A percentile compares a stretch with the other conserved stretches of the same genome.
These are phyloP conservation scores for Colletes latitarsis DNA, from an alignment of 1,140 invertebrate genomes.

Conservation along the genomic window DNA sequence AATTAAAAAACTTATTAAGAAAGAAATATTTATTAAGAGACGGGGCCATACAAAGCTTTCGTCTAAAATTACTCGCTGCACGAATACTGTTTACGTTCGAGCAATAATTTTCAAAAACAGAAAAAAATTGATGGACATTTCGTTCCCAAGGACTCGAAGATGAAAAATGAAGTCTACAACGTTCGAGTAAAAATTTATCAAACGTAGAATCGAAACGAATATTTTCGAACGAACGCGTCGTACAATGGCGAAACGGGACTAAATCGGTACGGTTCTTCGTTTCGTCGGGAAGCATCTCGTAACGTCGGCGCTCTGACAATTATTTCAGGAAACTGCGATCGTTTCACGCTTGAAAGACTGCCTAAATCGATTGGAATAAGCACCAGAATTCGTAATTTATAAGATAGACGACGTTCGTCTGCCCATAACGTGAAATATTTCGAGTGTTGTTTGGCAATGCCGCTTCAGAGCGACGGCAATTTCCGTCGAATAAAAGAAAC, in stretches of 20 bases:
- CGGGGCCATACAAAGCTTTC: too few species aligned
- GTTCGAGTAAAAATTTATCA: neutral
- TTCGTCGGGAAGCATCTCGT: neutral
- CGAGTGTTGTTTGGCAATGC: neutral
- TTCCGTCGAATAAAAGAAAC: conserved; percentile 7
- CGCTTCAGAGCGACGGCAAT: conserved; percentile 18
- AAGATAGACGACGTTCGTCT: neutral
- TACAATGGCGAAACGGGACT: neutral
- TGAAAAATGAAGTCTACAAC: too few species aligned
- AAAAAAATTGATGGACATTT: too few species aligned
- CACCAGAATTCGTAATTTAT: neutral
- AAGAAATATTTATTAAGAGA: too few species aligned
- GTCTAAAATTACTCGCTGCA: too few species aligned
- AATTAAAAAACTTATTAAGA: too few species aligned
- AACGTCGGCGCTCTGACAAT: neutral
- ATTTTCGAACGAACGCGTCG: neutral
- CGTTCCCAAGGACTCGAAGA: too few species aligned
- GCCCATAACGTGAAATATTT: conserved; percentile 30
- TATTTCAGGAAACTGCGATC: conserved; percentile 24
- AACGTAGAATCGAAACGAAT: neutral
- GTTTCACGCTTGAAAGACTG: conserved; percentile 34
- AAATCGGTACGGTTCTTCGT: neutral
- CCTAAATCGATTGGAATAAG: conserved; percentile 33
- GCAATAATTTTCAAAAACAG: too few species aligned
- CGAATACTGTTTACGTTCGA: too few species aligned